Conservation (phyloP, 2,113 vertebrate species). For the Psammodynastes pulverulentus region DNA sequence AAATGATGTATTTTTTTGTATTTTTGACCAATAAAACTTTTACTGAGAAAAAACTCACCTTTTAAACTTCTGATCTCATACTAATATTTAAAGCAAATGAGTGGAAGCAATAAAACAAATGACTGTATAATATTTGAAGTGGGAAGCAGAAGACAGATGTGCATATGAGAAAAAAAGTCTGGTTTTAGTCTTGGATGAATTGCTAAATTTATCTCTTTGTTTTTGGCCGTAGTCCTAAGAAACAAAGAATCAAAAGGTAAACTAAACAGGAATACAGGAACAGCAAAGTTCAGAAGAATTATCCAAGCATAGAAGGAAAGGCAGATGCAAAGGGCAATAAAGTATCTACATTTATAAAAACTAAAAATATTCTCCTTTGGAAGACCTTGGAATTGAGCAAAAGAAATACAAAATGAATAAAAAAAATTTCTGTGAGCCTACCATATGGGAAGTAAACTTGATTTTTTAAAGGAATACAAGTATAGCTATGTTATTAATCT, state of each 20-base stretch:
- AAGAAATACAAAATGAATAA: background rate
- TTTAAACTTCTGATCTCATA: background rate
- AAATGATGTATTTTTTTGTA: too few relatives aligned
- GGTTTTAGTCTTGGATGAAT: background rate
- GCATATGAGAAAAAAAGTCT: background rate
- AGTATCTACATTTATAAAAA: background rate
- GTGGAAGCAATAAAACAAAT: background rate
- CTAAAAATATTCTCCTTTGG: background rate
- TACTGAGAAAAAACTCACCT: background rate
- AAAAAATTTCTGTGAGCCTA: background rate
- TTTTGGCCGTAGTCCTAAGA: conserved; percentile 1
- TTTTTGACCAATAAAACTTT: too few relatives aligned
- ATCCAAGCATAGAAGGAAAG: background rate
- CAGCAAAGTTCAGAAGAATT: background rate
- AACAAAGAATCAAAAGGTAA: background rate
- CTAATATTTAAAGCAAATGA: background rate
- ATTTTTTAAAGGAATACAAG: background rate
- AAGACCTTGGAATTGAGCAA: background rate
- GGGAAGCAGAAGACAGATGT: background rate
- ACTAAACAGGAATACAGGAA: background rate
- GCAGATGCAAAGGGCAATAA: background rate
- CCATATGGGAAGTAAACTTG: background rate
- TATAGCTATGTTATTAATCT: background rate
- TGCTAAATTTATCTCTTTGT: conserved; percentile 2
- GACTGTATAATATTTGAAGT: background rate